phyloP scores from a whole-genome alignment of 1,140 invertebrate genomes.

The Leucophenga varia region DNA sequence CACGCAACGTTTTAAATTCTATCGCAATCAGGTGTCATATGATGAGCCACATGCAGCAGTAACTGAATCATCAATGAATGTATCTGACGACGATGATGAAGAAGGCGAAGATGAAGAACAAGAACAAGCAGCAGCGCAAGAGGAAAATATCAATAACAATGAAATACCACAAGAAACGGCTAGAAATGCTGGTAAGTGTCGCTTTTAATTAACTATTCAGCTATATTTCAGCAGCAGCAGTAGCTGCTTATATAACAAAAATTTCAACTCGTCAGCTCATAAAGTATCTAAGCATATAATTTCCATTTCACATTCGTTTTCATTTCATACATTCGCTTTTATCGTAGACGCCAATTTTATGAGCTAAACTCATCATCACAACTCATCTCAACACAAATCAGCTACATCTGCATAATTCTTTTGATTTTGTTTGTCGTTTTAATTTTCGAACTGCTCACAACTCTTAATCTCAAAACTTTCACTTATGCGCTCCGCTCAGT shows the following conservation, averaged over 20 bases:
- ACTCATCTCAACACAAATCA: too few species aligned
- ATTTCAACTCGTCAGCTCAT: constrained; percentile 12
- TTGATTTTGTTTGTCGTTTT: constrained; percentile 44
- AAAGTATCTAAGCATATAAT: too few species aligned
- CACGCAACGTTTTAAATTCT: constrained; percentile 69
- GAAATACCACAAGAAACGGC: constrained; percentile 19
- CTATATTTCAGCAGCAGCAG: too few species aligned
- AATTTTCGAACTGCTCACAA: too few species aligned
- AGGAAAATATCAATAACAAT: constrained; percentile 10
- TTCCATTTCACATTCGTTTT: constrained; percentile 15
- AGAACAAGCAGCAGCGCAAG: constrained; percentile 34
- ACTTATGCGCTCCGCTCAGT: too few species aligned
- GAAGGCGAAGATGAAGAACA: constrained; percentile 37
- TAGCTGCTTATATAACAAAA: constrained; percentile 20
- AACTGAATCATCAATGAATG: constrained; percentile 42
- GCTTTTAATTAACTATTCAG: too few species aligned
- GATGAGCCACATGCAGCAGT: constrained; percentile 42
- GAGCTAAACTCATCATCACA: constrained; percentile 29
- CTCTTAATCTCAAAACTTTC: too few species aligned
- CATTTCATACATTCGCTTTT: neutral
- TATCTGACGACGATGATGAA: constrained; percentile 44
- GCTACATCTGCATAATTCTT: constrained; percentile 28
- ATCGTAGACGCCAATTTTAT: constrained; percentile 17
- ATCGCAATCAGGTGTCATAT: constrained; percentile 66
- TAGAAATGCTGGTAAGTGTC: constrained; percentile 38